phyloP scores from a whole-genome alignment of 2,113 vertebrate species.

The Bolborhynchus lineola region DNA sequence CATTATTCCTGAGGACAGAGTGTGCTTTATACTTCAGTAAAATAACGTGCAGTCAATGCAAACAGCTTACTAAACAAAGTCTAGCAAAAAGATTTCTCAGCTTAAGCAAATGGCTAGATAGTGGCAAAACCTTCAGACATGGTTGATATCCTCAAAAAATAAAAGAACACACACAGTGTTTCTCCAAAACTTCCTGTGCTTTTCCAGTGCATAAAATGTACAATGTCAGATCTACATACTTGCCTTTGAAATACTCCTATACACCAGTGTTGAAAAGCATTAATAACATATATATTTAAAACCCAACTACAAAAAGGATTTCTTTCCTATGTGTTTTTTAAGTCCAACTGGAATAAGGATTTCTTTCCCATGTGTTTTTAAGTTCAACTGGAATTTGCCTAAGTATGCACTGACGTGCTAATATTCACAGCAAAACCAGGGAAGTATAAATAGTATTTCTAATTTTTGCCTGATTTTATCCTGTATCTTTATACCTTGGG shows the following conservation, averaged over 20 bases:
- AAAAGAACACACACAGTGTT: background rate
- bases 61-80: conserved; percentile 53
- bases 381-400: background rate
- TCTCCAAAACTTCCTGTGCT: conserved; percentile 23
- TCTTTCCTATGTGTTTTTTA: background rate
- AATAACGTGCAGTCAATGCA: conserved; percentile 58
- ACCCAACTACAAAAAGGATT: background rate
- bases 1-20: conserved; percentile 76
- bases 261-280: background rate
- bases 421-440: background rate
- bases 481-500: background rate
- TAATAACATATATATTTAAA: background rate
- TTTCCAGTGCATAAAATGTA: background rate
- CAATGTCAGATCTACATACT: background rate
- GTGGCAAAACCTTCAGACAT: background rate
- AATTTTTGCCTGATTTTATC: background rate
- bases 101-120: conserved; percentile 45
- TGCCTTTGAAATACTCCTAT: background rate
- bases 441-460: background rate
- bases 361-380: background rate
- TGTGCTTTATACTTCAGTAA: conserved; percentile 69
- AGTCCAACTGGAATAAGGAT: background rate
- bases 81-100: conserved; percentile 57
- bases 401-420: background rate
- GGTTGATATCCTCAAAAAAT: background rate